Evolutionary conservation across 2,888 invertebrate genomes (phyloP), one percentile per base, ranked within the genome.

Genomic region (Aleiodes testaceus): DNA sequence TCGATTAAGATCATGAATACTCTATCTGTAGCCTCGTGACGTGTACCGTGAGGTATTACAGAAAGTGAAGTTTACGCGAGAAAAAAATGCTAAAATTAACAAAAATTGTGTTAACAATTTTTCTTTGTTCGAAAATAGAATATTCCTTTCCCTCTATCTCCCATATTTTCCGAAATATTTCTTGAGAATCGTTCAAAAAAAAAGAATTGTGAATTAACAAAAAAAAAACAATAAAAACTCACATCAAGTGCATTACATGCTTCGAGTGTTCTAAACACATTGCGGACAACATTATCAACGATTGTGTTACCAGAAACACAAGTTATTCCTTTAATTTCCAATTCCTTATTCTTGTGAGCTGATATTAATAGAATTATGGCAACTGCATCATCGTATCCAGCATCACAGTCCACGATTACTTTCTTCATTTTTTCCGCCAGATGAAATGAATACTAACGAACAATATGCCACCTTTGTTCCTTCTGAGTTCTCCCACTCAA

Each of bases 291-390:
- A 81, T 94, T 91, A 11, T 92, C 90, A 65, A 94, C 88, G 1
- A 85, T 86, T 0, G 94, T 93, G 81, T 95, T 96, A 0, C 96
- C 96, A 78, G 91, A 90, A 0, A 91, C 92, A 66, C 94, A 94
- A 0, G 95, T 95, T 1, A 96, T 90, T 0, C 91, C 95, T 55
- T 93, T 83, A 49, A 95, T 85, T 77, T 91, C 83, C 14, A 91
- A 80, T 64, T 86, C 77, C 1, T 86, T 84, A 6, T 83, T 75
- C 71, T 85, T 87, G 74, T 91, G 90, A 0, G 90, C 90, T 63
- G 89, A 87, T 1, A 92, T 81, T 1, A 92, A 85, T 78, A 92
- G 83, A 66, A 91, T 84, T 49, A 93, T 78, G 0, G 92, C 92
- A 83, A 91, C 88, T 26, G 91, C 92, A 85, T 93, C 93, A 78